Evolutionary conservation across 2,888 invertebrate genomes (phyloP), one percentile per base, ranked within the genome.

Genomic region (Luperina nickerlii): DNA sequence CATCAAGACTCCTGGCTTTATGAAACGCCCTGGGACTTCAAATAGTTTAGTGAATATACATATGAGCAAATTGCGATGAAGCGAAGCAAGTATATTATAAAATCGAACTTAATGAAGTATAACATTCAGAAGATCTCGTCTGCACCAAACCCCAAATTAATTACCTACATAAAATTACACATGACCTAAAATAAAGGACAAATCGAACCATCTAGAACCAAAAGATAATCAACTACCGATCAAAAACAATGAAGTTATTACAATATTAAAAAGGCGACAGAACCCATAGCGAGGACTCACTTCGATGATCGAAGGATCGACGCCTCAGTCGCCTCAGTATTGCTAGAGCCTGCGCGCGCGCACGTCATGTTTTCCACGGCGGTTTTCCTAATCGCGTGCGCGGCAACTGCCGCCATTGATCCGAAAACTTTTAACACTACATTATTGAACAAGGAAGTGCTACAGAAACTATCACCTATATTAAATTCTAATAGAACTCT

Each of bases 241-340:
- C 78, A 81, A 70, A 78, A 84, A 87, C 88, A 94, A 93, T 94
- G 89, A 90, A 87, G 87, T 84, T 87, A 92, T 94, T 93, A 92
- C 79, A 92, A 92, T 94, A 92, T 86, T 80, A 83, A 90, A 92
- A 92, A 92, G 91, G 93, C 84, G 86, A 81, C 84, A 85, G 67
- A 84, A 88, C 83, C 84, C 74, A 82, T 79, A 83, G 88, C 83
- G 83, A 84, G 85, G 65, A 81, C 77, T 76, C 63, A 67, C 62
- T 87, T 81, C 81, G 89, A 83, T 84, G 87, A 86, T 78, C 83
- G 85, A 90, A 92, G 91, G 89, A 74, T 76, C 89, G 92, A 83
- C 85, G 84, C 78, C 86, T 92, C 95, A 96, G 96, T 96, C 83
- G 85, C 78, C 87, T 92, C 95, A 96, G 96, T 96, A 90, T 90